Percentiles rank a stretch among this genome's conserved stretches.
Conservation (phyloP, 2,888 invertebrate genomes). For the Caenorhabditis angaria region DNA sequence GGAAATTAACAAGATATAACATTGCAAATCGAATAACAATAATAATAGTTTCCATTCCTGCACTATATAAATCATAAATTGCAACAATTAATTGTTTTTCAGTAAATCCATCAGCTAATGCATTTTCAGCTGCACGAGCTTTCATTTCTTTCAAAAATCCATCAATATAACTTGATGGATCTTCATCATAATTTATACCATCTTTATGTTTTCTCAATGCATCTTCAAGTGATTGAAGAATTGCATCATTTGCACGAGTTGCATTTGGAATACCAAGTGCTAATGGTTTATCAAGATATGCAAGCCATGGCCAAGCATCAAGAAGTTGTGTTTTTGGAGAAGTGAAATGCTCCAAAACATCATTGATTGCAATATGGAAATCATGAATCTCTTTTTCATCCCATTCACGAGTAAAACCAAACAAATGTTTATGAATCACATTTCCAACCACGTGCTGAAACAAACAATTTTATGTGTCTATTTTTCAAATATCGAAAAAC, state of each 20-base stretch:
- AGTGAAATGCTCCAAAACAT: slow-evolving; percentile 47
- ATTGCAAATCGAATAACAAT: slow-evolving; percentile 48
- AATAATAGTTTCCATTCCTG: slow-evolving; percentile 57
- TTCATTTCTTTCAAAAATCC: slow-evolving; percentile 51
- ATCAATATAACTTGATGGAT: slow-evolving; percentile 51
- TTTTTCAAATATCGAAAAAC: neutral
- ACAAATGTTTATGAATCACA: slow-evolving; percentile 50
- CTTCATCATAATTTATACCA: slow-evolving; percentile 49
- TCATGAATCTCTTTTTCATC: slow-evolving; percentile 49
- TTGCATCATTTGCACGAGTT: slow-evolving; percentile 44
- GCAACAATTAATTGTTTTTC: slow-evolving; percentile 50
- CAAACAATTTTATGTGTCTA: neutral
- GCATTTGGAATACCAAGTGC: slow-evolving; percentile 40
- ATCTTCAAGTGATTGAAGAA: slow-evolving; percentile 37
- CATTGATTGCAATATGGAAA: slow-evolving; percentile 45
- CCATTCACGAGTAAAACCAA: slow-evolving; percentile 46
- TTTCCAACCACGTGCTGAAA: slow-evolving; percentile 52
- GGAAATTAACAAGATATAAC: slow-evolving; percentile 44
- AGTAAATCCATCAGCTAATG: slow-evolving; percentile 45
- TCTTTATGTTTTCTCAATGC: slow-evolving; percentile 41
- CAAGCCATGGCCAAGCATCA: slow-evolving; percentile 46
- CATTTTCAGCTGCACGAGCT: slow-evolving; percentile 33
- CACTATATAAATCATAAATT: slow-evolving; percentile 50
- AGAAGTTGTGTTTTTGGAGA: slow-evolving; percentile 49
- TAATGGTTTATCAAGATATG: slow-evolving; percentile 44